Base-by-base conservation (phyloP, 2,113 vertebrate species). In the Gadus chalcogrammus region DNA sequence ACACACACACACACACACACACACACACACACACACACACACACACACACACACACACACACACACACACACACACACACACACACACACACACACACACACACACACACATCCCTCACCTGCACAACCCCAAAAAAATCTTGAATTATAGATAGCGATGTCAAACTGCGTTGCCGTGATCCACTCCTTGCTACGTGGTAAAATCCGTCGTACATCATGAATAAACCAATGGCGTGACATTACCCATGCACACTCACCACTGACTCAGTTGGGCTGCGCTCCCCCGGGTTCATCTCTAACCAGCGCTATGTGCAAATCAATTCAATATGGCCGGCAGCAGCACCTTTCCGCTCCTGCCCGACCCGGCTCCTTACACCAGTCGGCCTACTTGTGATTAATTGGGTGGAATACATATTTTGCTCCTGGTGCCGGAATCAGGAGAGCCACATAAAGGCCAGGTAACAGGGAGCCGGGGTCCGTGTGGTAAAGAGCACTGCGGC, bases 121-220 rank as follows among this genome's bases (percentile, higher is more conserved):
- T 48, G 42, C 42, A 48, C 42, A 48, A 48, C 42, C 7, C 22
- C 22, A 24, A 24, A 31, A 48, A 48, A 5, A 48, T 48, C 9
- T 9, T 48, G 42, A 48, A 48, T 48, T 13, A 48, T 48, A 13
- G 42, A 48, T 48, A 48, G 42, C 42, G 42, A 48, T 13, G 42
- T 48, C 42, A 48, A 48, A 48, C 42, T 48, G 42, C 12, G 42
- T 6, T 48, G 7, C 6, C 6, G 42, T 2, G 22, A 24, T 48
- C 42, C 42, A 48, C 7, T 9, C 31, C 31, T 31, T 31, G 31
- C 31, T 31, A 31, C 3, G 61, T 72, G 67, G 58, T 68, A 69
- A 35, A 75, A 76, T 61, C 64, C 52, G 17, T 15, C 59, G 65
- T 75, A 65, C 82, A 76, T 80, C 75, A 80, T 76, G 20, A 71